phyloP scores from a whole-genome alignment of 2,113 vertebrate genomes.

The Sterna hirundo region DNA sequence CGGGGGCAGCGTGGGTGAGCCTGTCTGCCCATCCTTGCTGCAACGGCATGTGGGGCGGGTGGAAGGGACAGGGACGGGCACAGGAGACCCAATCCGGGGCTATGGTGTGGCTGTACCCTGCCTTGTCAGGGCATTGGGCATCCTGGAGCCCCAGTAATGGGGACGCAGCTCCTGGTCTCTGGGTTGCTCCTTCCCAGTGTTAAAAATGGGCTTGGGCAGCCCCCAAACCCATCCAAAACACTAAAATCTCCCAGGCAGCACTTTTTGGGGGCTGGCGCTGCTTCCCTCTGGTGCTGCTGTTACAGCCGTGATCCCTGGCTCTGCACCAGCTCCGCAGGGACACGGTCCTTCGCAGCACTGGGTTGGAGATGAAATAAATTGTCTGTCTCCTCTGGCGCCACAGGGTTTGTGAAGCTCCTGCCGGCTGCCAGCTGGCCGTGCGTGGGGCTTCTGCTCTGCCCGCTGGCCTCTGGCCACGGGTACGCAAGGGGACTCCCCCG shows the following conservation, averaged over 20 bases:
- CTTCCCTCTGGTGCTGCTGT: not conserved
- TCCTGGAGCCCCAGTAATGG: not conserved
- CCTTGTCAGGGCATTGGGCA: not conserved
- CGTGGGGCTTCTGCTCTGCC: not conserved
- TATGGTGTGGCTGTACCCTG: not conserved
- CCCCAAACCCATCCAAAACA: not conserved
- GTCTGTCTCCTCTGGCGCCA: not conserved
- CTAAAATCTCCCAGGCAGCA: not conserved
- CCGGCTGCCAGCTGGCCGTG: not conserved
- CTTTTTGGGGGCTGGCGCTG: not conserved
- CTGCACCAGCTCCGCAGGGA: not conserved
- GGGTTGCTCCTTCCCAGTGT: not conserved
- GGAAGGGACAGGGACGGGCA: not conserved
- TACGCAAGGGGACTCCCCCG: not conserved
- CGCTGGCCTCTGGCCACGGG: fast-evolving
- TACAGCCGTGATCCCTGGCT: not conserved
- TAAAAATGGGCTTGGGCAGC: not conserved
- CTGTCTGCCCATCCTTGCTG: not conserved
- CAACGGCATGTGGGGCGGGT: not conserved
- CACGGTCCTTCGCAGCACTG: fast-evolving
- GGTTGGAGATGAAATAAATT: not conserved
- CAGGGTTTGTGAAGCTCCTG: not conserved
- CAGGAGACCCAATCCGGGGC: not conserved
- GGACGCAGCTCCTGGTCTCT: not conserved
- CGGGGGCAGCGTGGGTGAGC: fast-evolving